Evolutionary conservation across 1,140 invertebrate genomes (phyloP).

Genomic region (Drosophila ambigua): DNA sequence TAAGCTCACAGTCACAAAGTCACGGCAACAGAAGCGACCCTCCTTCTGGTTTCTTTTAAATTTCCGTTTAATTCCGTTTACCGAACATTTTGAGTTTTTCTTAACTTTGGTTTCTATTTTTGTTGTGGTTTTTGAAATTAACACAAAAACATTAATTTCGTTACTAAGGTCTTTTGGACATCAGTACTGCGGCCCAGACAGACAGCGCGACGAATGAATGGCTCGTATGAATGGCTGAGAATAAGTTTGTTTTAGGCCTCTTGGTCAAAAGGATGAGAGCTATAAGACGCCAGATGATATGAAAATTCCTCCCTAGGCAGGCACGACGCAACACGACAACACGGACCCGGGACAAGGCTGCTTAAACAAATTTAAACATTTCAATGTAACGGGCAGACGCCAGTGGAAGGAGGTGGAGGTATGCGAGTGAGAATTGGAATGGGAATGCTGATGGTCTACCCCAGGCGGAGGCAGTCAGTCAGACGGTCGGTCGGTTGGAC

Average conservation of each 20-base stretch:
- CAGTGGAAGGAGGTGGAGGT: constrained; percentile 1
- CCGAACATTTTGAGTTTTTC: constrained; percentile 47
- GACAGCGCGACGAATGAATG: constrained; percentile 50
- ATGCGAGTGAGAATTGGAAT: too few species aligned
- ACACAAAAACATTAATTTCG: constrained; percentile 81
- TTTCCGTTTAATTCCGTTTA: constrained; percentile 11
- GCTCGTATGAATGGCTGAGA: background rate
- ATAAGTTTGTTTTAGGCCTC: background rate
- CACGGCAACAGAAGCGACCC: too few species aligned
- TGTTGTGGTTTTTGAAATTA: constrained; percentile 53
- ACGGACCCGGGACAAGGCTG: constrained; percentile 1
- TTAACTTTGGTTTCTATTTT: constrained; percentile 17
- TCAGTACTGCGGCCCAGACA: constrained; percentile 59
- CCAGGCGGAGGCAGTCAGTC: background rate
- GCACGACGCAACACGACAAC: constrained; percentile 9
- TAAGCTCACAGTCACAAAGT: too few species aligned
- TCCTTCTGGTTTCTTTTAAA: constrained; percentile 1
- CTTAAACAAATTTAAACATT: constrained; percentile 65
- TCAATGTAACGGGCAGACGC: constrained; percentile 67
- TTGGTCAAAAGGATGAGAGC: constrained; percentile 14
- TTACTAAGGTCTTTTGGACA: constrained; percentile 76
- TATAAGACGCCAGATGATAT: constrained; percentile 13
- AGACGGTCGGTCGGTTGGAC: background rate
- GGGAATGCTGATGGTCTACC: too few species aligned
- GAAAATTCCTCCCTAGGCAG: constrained; percentile 48